phyloP scores from a whole-genome alignment of 2,888 invertebrate genomes.

The Stenodera caucasica region DNA sequence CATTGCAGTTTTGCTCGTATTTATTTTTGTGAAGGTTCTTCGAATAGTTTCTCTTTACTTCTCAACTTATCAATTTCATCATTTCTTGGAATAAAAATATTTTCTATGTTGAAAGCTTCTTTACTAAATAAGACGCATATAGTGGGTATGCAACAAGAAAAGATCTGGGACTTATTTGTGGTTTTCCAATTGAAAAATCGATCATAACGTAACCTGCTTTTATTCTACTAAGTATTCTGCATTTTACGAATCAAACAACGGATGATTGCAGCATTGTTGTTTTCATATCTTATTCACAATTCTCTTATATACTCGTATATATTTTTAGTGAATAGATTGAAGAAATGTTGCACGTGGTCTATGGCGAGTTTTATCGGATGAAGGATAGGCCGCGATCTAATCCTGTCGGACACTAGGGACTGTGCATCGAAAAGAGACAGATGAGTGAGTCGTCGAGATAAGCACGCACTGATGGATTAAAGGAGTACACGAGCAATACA shows the following conservation, averaged over 20 bases:
- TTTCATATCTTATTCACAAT: not conserved
- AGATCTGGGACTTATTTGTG: not conserved
- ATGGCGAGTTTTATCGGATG: conserved; percentile 34
- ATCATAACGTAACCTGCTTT: not conserved
- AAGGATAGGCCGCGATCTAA: conserved; percentile 29
- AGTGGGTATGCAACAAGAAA: conserved; percentile 7
- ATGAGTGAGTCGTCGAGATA: conserved; percentile 49
- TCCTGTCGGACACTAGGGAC: conserved; percentile 19
- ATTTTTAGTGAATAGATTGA: not conserved
- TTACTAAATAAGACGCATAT: conserved; percentile 8
- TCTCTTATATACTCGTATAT: not conserved
- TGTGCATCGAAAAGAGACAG: conserved; percentile 36
- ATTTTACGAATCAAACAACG: not conserved
- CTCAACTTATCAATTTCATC: conserved; percentile 6
- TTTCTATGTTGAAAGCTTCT: conserved; percentile 5
- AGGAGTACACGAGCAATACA: conserved; percentile 36
- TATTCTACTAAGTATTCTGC: not conserved
- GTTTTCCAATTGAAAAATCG: conserved; percentile 3
- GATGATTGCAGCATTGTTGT: not conserved
- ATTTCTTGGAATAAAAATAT: conserved; percentile 5
- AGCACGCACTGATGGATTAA: conserved; percentile 49
- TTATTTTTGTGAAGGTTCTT: not conserved
- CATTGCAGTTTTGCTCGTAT: not conserved
- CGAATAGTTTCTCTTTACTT: not conserved
- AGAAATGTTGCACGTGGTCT: conserved; percentile 30